Evolutionary conservation across 1,140 invertebrate genomes (phyloP).

Genomic region (Zaprionus tsacasi): DNA sequence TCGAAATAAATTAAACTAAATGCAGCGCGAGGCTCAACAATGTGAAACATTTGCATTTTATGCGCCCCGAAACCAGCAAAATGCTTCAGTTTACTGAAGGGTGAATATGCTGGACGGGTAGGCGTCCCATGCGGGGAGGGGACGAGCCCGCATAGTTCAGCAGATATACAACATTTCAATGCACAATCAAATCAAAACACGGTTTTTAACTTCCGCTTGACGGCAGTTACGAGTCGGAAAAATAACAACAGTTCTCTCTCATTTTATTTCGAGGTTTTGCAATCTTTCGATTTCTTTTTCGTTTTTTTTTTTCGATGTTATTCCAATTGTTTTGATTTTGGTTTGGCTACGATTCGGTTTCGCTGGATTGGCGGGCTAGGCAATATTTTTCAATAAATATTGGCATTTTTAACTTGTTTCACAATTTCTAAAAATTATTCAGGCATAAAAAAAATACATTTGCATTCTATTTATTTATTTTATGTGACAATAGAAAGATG

Average conservation of each 20-base stretch:
- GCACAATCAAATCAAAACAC: slow-evolving; percentile 81
- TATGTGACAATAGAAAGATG: slow-evolving; percentile 56
- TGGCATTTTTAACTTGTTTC: slow-evolving; percentile 73
- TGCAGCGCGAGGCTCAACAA: slow-evolving; percentile 57
- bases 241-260: slow-evolving; percentile 24
- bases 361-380: slow-evolving; percentile 8
- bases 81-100: slow-evolving; percentile 48
- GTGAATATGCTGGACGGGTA: not conserved
- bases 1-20: slow-evolving; percentile 66
- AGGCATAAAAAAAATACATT: slow-evolving; percentile 67
- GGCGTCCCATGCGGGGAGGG: not conserved
- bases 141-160: slow-evolving; percentile 25
- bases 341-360: slow-evolving; percentile 38
- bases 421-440: slow-evolving; percentile 74
- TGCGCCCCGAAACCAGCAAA: slow-evolving; percentile 42
- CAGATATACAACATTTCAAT: slow-evolving; percentile 62
- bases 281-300: not conserved
- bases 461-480: slow-evolving; percentile 78
- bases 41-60: slow-evolving; percentile 70
- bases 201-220: slow-evolving; percentile 81
- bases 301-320: slow-evolving; percentile 9
- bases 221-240: slow-evolving; percentile 68
- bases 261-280: slow-evolving; percentile 8
- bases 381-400: slow-evolving; percentile 81
- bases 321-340: slow-evolving; percentile 23